Base-by-base conservation (phyloP, 2,888 invertebrate genomes). In the Maniola hyperantus region DNA sequence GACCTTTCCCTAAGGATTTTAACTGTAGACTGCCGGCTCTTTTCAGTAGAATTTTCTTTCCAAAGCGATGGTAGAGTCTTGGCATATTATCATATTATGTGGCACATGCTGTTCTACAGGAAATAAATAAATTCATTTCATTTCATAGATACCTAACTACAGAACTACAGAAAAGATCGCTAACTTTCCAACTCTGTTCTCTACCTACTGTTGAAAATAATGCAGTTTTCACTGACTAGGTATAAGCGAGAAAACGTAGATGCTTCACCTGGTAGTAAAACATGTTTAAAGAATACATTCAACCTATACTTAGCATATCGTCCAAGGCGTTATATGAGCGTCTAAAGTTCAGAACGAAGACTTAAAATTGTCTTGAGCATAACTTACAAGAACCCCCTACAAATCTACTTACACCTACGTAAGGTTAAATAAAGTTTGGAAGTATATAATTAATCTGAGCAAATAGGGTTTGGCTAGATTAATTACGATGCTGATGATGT, bases 261-360 rank as follows among this genome's bases (percentile, higher is more conserved):
- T 42, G 10, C 15, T 42, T 42, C 7, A 6, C 11, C 10, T 20
- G 20, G 20, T 20, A 15, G 7, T 26, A 10, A 36, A 15, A n/a
- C 8, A 15, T 84, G 54, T 4, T 34, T 51, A 26, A 20, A 51
- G 51, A 20, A 48, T 39, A 11, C 10, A 10, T 11, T 39, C 11
- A 13, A 42, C 13, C 11, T 13, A 42, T 42, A 13, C 0, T n/a
- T n/a, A n/a, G 26, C 5, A 5, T 13, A 42, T 5, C 13, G 13
- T 42, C 36, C 8, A 39, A 39, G 10, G 8, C 39, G 15, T 46
- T 46, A 15, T 15, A 46, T 15, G 15, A 46, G 7, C 46, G 6
- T 46, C 15, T n/a, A 46, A 10, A 39, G 39, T 44, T 44, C 48
- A 8, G 10, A 18, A 8, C 2, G 4, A 48, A 18, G 48, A 48